Conservation (phyloP, 1,140 invertebrate species). For the Heliconius eleuchia region DNA sequence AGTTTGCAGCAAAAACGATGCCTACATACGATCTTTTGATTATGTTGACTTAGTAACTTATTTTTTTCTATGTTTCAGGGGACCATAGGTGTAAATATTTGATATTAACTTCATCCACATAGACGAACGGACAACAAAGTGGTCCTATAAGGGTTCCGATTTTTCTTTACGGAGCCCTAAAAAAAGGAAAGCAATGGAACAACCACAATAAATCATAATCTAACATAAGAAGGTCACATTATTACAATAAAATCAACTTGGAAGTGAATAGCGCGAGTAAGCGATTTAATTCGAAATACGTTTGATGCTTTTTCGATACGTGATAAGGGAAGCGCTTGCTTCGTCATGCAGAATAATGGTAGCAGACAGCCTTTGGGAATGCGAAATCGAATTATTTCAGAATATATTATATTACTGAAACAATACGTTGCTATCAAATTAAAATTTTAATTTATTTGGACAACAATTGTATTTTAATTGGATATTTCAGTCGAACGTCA, state of each 20-base stretch:
- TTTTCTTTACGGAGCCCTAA: background rate
- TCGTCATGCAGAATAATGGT: conserved; percentile 7
- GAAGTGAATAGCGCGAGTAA: background rate
- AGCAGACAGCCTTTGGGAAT: conserved; percentile 1
- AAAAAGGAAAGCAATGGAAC: background rate
- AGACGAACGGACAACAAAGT: no score
- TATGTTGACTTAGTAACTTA: no score
- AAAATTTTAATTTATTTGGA: background rate
- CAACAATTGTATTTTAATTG: conserved; percentile 2
- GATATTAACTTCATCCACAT: no score
- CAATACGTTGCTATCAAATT: background rate
- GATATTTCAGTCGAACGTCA: background rate
- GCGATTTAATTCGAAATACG: background rate
- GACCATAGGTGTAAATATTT: no score
- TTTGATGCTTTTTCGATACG: background rate
- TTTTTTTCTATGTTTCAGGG: no score
- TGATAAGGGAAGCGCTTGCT: conserved; percentile 5
- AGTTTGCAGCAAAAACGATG: no score
- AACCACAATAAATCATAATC: background rate
- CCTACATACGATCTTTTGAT: no score
- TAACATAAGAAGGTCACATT: background rate
- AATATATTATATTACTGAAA: background rate
- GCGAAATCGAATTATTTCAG: conserved; percentile 5
- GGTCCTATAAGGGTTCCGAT: no score
- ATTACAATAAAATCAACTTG: background rate